Base-by-base conservation (phyloP, 2,113 vertebrate species). In the Arenaria interpres region DNA sequence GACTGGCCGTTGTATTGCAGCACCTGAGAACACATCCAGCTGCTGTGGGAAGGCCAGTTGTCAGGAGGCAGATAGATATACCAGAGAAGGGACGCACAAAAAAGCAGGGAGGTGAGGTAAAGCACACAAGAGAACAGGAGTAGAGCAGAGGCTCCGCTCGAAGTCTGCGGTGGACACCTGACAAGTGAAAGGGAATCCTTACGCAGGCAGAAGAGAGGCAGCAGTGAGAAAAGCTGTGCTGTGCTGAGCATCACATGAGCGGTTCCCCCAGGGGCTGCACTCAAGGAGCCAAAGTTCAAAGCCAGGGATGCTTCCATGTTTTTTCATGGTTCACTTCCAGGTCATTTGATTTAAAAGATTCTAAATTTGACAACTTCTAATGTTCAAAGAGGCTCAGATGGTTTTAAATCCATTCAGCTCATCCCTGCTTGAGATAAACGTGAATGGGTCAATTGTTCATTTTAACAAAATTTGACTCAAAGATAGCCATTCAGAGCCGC, bases 271-370 rank as follows among this genome's bases (percentile, higher is more conserved):
- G 37, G 67, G 37, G 56, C 37, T 54, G 54, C 25, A 8, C 51
- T 88, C 57, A 32, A 35, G 88, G 88, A 91, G 86, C 57, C 79
- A 48, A 91, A 93, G 90, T 78, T 92, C 76, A 96, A 94, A 92
- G 85, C 56, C 62, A 71, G 30, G 46, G 92, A 85, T 90, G 90
- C 51, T 39, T 76, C 89, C 51, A 53, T 56, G 37, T 59, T 71
- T 43, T 96, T 88, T 88, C 46, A 81, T 68, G 92, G 80, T 91
- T 96, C 88, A 81, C 60, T 93, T 93, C 88, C 64, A 64, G 92
- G 85, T 87, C 88, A 92, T 84, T 89, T 22, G 4, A 67, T 67
- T 71, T 25, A 63, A 90, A 60, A 74, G 37, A 63, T 57, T 92
- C 64, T 78, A 60, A 84, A 84, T 85, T 77, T 68, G 87, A 75